Evolutionary conservation across 1,140 invertebrate genomes (phyloP).

Genomic region (Procambarus virginalis): DNA sequence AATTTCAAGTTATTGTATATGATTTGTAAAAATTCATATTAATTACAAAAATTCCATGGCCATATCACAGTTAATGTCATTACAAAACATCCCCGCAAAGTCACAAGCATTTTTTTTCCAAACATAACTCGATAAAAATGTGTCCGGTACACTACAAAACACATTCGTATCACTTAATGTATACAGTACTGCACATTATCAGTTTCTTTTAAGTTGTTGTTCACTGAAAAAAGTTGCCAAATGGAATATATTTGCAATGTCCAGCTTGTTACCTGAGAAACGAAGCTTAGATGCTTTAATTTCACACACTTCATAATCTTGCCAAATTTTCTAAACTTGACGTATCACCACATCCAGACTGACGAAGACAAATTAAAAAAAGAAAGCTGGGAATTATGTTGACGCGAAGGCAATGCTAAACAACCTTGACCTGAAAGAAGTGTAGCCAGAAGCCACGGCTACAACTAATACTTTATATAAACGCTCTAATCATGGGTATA

Average conservation of each 20-base stretch:
- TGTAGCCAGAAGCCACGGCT: background rate
- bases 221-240: background rate
- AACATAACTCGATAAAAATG: background rate
- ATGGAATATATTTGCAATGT: constrained; percentile 4
- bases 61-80: background rate
- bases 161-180: background rate
- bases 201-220: background rate
- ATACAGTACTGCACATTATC: background rate
- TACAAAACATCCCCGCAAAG: background rate
- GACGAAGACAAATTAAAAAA: background rate
- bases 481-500: background rate
- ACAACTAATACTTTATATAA: background rate
- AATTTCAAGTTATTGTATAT: background rate
- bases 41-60: background rate
- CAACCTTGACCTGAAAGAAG: background rate
- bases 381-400: background rate
- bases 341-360: background rate
- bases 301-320: background rate
- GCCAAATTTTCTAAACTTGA: background rate
- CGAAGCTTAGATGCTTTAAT: background rate
- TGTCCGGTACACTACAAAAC: background rate
- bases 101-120: background rate
- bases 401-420: background rate
- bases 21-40: background rate
- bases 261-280: background rate